Conservation (phyloP, 1,140 invertebrate genomes). For the Lepidostoma basale region DNA sequence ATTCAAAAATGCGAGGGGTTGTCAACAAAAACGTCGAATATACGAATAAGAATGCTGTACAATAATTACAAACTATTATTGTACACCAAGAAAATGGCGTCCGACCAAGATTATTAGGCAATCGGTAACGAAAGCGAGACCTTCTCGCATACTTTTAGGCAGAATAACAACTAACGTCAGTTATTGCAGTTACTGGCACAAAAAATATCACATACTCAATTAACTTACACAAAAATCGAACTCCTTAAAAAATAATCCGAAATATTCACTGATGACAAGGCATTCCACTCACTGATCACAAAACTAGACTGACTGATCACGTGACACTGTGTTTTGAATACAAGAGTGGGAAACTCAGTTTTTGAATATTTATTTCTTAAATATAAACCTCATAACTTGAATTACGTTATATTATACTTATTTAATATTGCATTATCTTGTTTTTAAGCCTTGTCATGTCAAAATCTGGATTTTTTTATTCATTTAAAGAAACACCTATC, state of each 20-base stretch:
- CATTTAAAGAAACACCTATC: too few species aligned
- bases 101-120: constrained; percentile 49
- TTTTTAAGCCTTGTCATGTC: too few species aligned
- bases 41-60: constrained; percentile 11
- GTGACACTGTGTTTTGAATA: constrained; percentile 50
- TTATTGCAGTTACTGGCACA: background rate
- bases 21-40: background rate
- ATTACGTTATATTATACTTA: too few species aligned
- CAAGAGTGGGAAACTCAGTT: constrained; percentile 23
- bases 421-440: too few species aligned
- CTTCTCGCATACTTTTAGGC: constrained; percentile 31
- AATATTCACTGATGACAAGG: constrained; percentile 63
- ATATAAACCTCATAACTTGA: too few species aligned
- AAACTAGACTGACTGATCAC: constrained; percentile 60
- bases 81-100: constrained; percentile 61
- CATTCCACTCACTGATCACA: constrained; percentile 63
- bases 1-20: background rate
- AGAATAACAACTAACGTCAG: too few species aligned
- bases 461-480: too few species aligned
- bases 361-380: too few species aligned
- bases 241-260: constrained; percentile 49
- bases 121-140: constrained; percentile 51
- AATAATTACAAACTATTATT: constrained; percentile 33
- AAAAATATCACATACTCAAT: too few species aligned
- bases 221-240: constrained; percentile 53